phyloP scores from a whole-genome alignment of 1,140 invertebrate species.

The Drosophila nikananu region DNA sequence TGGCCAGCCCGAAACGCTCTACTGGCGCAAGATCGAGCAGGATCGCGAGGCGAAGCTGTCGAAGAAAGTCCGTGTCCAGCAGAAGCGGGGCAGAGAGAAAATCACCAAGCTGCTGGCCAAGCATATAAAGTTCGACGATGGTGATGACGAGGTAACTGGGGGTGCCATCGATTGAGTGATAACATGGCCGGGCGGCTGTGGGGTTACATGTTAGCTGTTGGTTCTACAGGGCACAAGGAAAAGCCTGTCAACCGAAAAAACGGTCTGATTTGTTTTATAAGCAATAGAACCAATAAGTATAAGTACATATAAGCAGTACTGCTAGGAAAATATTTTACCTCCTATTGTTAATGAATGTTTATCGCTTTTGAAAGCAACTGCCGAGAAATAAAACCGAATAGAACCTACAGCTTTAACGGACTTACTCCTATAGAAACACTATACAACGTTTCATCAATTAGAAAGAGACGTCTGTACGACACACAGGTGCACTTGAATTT shows the following conservation, averaged over 20 bases:
- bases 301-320: neutral
- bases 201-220: neutral
- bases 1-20: constrained; percentile 87
- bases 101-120: constrained; percentile 88
- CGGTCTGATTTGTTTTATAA: constrained; percentile 6
- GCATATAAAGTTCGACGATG: constrained; percentile 88
- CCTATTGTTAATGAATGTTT: neutral
- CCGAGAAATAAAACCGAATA: neutral
- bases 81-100: constrained; percentile 88
- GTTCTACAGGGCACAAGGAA: too few relatives aligned
- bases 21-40: constrained; percentile 88
- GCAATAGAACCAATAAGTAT: neutral
- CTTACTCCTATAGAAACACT: neutral
- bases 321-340: neutral
- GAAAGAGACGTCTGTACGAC: neutral
- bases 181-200: neutral
- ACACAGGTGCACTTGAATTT: neutral
- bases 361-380: neutral
- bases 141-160: constrained; percentile 44
- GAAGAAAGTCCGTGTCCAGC: constrained; percentile 86
- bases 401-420: too few relatives aligned
- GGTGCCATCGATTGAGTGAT: constrained; percentile 10
- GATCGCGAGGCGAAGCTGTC: constrained; percentile 87
- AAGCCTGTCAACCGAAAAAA: neutral
- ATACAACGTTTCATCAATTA: neutral